Evolutionary conservation across 1,140 invertebrate species (phyloP).

Genomic region (Zaprionus lachaisei): DNA sequence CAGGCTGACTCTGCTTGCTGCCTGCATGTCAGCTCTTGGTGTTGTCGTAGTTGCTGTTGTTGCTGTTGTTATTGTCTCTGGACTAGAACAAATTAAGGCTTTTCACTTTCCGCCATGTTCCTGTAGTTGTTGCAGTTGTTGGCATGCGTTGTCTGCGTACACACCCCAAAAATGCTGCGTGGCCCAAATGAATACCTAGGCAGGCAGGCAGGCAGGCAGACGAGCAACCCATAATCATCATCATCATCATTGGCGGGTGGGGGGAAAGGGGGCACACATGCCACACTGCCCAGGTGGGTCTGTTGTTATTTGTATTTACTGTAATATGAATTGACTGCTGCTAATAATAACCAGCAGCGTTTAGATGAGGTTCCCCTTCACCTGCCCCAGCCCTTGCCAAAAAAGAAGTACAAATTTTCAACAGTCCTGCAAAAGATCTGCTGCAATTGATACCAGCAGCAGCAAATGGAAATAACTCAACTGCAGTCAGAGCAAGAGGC

Average conservation of each 20-base stretch:
- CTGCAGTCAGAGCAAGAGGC: conserved; percentile 46
- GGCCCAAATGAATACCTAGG: conserved; percentile 76
- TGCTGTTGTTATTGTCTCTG: conserved; percentile 39
- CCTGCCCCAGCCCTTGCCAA: conserved; percentile 11
- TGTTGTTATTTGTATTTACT: conserved; percentile 72
- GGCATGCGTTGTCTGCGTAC: conserved; percentile 30
- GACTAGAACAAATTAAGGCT: conserved; percentile 69
- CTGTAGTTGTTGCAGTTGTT: conserved; percentile 29
- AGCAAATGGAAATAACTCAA: conserved; percentile 72
- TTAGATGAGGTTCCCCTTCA: conserved; percentile 32
- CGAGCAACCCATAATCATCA: conserved; percentile 76
- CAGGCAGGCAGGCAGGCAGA: conserved; percentile 5
- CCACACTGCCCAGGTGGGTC: conserved; percentile 46
- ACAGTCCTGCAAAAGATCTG: conserved; percentile 54
- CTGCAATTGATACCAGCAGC: conserved; percentile 64
- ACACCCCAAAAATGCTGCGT: conserved; percentile 58
- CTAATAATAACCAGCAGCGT: conserved; percentile 75
- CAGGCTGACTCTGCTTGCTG: not conserved
- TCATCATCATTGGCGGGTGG: conserved; percentile 56
- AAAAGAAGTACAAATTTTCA: conserved; percentile 52
- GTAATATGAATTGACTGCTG: conserved; percentile 76
- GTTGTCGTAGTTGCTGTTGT: conserved; percentile 2
- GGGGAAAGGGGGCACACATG: not conserved
- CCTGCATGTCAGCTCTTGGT: not conserved
- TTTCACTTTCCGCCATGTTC: conserved; percentile 67